phyloP scores from a whole-genome alignment of 2,888 invertebrate species.

The Esperia sulphurella region DNA sequence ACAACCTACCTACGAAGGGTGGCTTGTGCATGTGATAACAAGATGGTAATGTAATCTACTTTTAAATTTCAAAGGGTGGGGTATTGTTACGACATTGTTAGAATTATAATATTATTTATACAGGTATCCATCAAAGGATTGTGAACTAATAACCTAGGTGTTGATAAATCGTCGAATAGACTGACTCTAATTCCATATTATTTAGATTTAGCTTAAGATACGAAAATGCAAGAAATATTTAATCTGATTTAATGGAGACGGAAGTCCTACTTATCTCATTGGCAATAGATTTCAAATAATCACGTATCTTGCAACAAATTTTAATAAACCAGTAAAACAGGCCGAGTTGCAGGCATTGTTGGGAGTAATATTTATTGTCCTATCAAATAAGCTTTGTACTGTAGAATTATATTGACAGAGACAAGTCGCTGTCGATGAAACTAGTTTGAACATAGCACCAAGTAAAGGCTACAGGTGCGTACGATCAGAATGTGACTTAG shows the following conservation, averaged over 20 bases:
- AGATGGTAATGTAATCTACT: slow-evolving; percentile 56
- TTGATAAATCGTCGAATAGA: too few relatives aligned
- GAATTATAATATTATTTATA: neutral
- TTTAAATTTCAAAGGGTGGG: slow-evolving; percentile 38
- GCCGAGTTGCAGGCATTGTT: slow-evolving; percentile 33
- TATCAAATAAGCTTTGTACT: slow-evolving; percentile 9
- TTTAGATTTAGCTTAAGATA: too few relatives aligned
- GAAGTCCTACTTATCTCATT: slow-evolving; percentile 30
- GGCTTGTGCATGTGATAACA: slow-evolving; percentile 44
- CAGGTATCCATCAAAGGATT: neutral
- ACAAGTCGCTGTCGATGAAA: slow-evolving; percentile 6
- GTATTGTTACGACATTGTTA: slow-evolving; percentile 5
- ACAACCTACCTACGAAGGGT: slow-evolving; percentile 46
- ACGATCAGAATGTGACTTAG: too few relatives aligned
- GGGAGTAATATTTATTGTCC: slow-evolving; percentile 10
- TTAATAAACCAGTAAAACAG: slow-evolving; percentile 37
- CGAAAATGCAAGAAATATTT: neutral
- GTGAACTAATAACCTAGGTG: too few relatives aligned
- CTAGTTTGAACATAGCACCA: slow-evolving; percentile 2
- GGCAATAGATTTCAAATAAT: slow-evolving; percentile 17
- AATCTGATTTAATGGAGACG: slow-evolving; percentile 21
- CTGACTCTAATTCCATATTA: too few relatives aligned
- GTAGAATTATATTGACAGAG: slow-evolving; percentile 7
- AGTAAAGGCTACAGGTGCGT: neutral
- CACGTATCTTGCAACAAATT: slow-evolving; percentile 25